Evolutionary conservation across 2,113 vertebrate genomes (phyloP), one percentile per base, ranked within the genome.

Genomic region (Triplophysa rosa): DNA sequence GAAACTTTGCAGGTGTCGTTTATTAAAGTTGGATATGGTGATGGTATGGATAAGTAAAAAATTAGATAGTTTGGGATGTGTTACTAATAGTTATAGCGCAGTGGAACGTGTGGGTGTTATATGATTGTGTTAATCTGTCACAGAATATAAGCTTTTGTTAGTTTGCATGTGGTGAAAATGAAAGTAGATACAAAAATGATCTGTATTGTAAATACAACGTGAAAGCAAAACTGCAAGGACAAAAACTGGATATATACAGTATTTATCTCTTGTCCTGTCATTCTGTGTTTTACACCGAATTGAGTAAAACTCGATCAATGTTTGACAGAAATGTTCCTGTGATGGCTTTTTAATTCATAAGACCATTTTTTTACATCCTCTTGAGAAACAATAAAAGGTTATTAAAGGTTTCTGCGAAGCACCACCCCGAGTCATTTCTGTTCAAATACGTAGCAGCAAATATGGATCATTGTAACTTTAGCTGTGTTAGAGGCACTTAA

Each of bases 401-500:
- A 54, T 54, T 67, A 19, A 21, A 23, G 42, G 10, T 79, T 58
- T 47, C 65, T 12, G 37, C 56, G 29, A 33, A 8, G 52, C 56
- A 5, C 29, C 58, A 23, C 58, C 47, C 6, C 19, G 7, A 16
- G 13, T 63, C 17, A 4, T 52, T 72, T 81, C 11, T 62, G n/a
- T 52, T 77, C 45, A 81, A 79, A 40, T 72, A 80, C 76, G 37
- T 40, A 29, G 24, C 61, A 69, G 67, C 23, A 66, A 67, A 76
- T 61, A 77, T 67, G 4, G 33, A 62, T 68, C 47, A 29, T 73
- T 67, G 24, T 66, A 52, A 45, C 58, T 85, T 9, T 24, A 7
- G 42, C 49, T 56, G 24, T 47, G 68, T 71, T 75, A 80, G 84
- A 37, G 54, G 42, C 23, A 56, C 54, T 52, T 80, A 79, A 78